Evolutionary conservation across 2,797 vertebrate genomes (phyloP), one percentile per base, ranked within the genome.

Genomic region (Chelon auratus): DNA sequence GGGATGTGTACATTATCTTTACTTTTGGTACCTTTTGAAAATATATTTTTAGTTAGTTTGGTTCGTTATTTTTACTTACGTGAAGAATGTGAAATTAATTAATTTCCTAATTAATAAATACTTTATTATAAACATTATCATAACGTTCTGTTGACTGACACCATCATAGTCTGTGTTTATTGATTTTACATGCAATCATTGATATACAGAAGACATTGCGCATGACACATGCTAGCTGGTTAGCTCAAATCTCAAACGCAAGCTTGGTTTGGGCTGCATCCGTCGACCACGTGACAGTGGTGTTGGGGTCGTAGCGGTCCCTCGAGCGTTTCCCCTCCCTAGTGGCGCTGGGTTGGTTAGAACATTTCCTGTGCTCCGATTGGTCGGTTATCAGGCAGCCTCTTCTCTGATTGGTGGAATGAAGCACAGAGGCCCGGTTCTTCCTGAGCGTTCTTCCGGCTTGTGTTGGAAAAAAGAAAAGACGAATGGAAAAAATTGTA

Each of bases 401-500:
- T 1, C n/a, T 40, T 54, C 36, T 76, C 43, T 80, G 72, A 89
- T 92, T 92, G 91, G 89, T 36, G 2, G 61, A 82, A 11, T 3
- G 18, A 37, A 51, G 48, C 52, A 39, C 68, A 71, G 81, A 15
- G 82, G 82, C 70, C 50, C 54, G 33, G 58, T 54, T 55, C 17
- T 78, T 42, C 54, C 51, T 15, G 18, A 84, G 74, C 69, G 69
- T 87, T 92, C 86, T 94, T 94, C 93, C 94, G 94, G 93, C 70
- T 93, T 93, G 88, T 93, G 88, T 92, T 88, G 87, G 56, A 53
- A 68, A 87, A 91, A 90, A 93, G 86, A 87, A 90, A 93, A 94
- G 89, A 91, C 94, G 92, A 89, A 93, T 94, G 93, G 93, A 92
- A 93, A 91, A 93, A 91, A 85, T 77, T 85, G 67, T 87, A 87